A percentile compares a stretch with the other conserved stretches of the same genome.
These are phyloP conservation scores for Sinocyclocheilus anophthalmus DNA, from an alignment of 2,113 vertebrate genomes.

Conservation along the genomic window DNA sequence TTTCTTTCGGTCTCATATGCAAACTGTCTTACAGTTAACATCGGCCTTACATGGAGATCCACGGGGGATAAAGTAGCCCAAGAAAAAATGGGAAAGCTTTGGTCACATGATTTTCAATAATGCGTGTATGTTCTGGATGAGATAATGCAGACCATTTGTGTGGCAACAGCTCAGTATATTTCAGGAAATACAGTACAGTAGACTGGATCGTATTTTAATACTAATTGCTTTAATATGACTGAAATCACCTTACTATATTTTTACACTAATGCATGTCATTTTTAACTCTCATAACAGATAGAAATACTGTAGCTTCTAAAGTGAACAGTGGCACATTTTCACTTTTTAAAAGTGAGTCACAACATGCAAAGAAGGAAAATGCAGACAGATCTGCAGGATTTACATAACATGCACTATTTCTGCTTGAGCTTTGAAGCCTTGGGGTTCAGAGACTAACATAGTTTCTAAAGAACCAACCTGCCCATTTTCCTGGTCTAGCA, in stretches of 20 bases:
- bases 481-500: not conserved
- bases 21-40: not conserved
- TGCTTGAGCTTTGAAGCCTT: not conserved
- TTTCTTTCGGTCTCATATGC: not conserved
- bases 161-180: not conserved
- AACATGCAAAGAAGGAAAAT: constrained; percentile 20
- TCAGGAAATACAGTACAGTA: not conserved
- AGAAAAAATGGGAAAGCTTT: not conserved
- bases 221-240: not conserved
- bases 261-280: not conserved
- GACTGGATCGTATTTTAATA: not conserved
- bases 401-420: constrained; percentile 21
- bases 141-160: not conserved
- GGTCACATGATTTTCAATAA: constrained; percentile 17
- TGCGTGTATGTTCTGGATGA: not conserved
- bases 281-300: not conserved
- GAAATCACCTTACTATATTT: not conserved
- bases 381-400: constrained; percentile 6
- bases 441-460: not conserved
- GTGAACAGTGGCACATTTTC: not conserved
- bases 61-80: constrained; percentile 3
- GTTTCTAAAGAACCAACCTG: not conserved
- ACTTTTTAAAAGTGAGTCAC: not conserved
- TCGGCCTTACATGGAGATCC: not conserved
- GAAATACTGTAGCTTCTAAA: no score